Evolutionary conservation across 2,113 vertebrate species (phyloP), one percentile per base, ranked within the genome.

Genomic region (Saguinus imperator): DNA sequence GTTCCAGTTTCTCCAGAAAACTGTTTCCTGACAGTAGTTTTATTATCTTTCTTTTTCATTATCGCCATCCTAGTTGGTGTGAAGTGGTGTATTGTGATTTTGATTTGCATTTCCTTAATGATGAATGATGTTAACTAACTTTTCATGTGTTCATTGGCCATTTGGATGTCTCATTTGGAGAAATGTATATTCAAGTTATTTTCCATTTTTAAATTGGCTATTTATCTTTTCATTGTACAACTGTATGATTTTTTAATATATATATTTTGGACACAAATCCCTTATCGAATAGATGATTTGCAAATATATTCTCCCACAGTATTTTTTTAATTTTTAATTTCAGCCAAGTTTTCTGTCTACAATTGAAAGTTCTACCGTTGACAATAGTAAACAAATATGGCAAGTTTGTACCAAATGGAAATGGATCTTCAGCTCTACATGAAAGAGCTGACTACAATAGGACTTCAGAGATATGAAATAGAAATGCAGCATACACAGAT

Each of bases 391-490:
- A 70, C 17, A 73, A 94, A 37, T 23, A 35, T 18, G 21, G 27
- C 0, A 7, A 91, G 52, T 55, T 68, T 40, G 23, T 37, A 20
- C 11, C 40, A 90, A 91, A 45, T 14, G 21, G 37, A 70, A 45
- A 45, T 9, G 40, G 13, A 16, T 50, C 70, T 80, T 57, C 32
- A 64, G 40, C 23, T 87, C 23, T 29, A 58, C 75, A 12, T 27
- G 87, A 52, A 83, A 79, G 11, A n/a, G 80, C 73, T 70, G 94
- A 97, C 95, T 43, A 25, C 43, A 73, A 90, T 77, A 81, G 93
- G 89, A 94, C 96, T 96, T 98, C 55, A 81, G 77, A 89, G 81
- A 87, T 94, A 82, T 55, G 87, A 97, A 96, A 93, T 4, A 45
- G n/a, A 95, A 96, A 48, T 76, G 20, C 85, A 87, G 87, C 73